Evolutionary conservation across 2,888 invertebrate species (phyloP), one percentile per base, ranked within the genome.

Genomic region (Hybos culiciformis): DNA sequence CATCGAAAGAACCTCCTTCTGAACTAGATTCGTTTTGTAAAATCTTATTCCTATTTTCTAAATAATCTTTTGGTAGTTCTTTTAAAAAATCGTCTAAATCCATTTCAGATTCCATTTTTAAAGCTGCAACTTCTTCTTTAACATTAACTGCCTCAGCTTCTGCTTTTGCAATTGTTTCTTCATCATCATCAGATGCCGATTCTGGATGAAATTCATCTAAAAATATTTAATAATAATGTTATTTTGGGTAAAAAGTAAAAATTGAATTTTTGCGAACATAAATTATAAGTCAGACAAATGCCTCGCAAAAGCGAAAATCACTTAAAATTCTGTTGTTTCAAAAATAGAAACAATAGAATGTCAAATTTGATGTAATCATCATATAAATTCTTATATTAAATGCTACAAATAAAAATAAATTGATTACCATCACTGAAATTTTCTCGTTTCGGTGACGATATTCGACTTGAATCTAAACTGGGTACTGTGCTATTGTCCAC

Each of bases 111-210:
- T 96, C 94, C 61, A 83, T 80, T 56, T 84, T 82, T 56, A 96
- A 70, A 46, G 84, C 80, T 54, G 83, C 85, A 18, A 94, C 73
- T 70, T 96, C 94, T 53, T 72, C 65, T 48, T 70, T 71, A 49
- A 74, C 75, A 52, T 74, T 73, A 3, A 64, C 66, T 11, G 71
- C 71, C 57, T 77, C 80, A 52, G 76, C 79, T 63, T 87, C 86
- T 46, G 84, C 83, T 60, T 82, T 83, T 21, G 84, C 90, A 58
- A 93, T 93, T 19, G 91, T 93, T 69, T 90, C 91, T 69, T 94
- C 93, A 65, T 93, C 93, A 67, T 90, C 88, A 53, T 78, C 77
- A 8, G 81, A 83, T 51, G 75, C 78, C 54, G 75, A 78, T 52
- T 70, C 75, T 42, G 91, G 91, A 58, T 80, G 74, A 71, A 91